Percentiles rank a stretch among this genome's conserved stretches.
These are phyloP conservation scores for Gymnothorax javanicus DNA, from an alignment of 2,797 vertebrate species.

Conservation along the genomic window DNA sequence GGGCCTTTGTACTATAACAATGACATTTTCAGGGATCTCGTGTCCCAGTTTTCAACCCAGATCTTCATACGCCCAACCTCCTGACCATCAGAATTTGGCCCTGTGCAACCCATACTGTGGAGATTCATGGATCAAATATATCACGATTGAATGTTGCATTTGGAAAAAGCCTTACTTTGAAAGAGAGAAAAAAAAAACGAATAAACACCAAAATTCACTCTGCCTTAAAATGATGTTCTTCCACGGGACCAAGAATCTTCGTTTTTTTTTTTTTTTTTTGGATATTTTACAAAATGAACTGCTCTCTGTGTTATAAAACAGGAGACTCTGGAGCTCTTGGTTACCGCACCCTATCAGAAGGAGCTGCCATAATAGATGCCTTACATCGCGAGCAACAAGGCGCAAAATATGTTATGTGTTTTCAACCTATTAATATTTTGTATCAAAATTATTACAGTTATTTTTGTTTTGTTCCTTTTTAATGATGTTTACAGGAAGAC, in stretches of 20 bases:
- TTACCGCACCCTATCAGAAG: slow-evolving; percentile 40
- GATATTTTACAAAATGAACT: slow-evolving; percentile 25
- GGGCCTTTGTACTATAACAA: background rate
- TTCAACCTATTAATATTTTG: slow-evolving; percentile 60
- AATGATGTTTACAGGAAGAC: slow-evolving; percentile 33
- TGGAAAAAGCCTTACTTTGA: slow-evolving; percentile 54
- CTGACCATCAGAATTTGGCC: slow-evolving; percentile 43
- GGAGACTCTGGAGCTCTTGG: slow-evolving; percentile 20
- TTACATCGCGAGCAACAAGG: slow-evolving; percentile 60
- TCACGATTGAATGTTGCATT: slow-evolving; percentile 52
- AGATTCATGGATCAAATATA: slow-evolving; percentile 58
- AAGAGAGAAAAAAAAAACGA: slow-evolving; percentile 34
- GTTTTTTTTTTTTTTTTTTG: slow-evolving; percentile 23
- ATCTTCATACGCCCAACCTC: background rate
- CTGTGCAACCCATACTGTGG: slow-evolving; percentile 57
- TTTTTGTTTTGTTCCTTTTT: slow-evolving; percentile 31
- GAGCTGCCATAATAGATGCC: slow-evolving; percentile 67
- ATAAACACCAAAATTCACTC: slow-evolving; percentile 38
- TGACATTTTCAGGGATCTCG: background rate
- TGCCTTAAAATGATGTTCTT: slow-evolving; percentile 68
- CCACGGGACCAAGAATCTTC: slow-evolving; percentile 45
- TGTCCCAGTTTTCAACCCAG: slow-evolving; percentile 10
- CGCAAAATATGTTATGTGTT: slow-evolving; percentile 54
- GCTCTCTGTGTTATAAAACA: slow-evolving; percentile 50
- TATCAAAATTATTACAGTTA: slow-evolving; percentile 39